Base-by-base conservation (phyloP, 2,888 invertebrate genomes). In the Megamerina dolium region DNA sequence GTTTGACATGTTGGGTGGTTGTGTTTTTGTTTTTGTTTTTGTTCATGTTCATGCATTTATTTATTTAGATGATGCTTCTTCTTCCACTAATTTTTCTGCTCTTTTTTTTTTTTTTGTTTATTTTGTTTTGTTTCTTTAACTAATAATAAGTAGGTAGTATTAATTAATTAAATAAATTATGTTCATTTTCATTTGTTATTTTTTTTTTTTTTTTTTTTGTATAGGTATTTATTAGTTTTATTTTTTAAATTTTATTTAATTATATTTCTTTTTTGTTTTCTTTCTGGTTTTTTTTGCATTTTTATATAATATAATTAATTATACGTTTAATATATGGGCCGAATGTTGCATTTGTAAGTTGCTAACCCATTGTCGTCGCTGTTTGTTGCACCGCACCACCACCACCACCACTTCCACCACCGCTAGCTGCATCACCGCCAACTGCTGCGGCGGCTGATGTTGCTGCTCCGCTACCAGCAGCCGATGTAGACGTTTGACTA, bases 321-420 rank as follows among this genome's bases (percentile, higher is more conserved):
- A 38, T 46, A 40, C 40, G 31, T 41, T 20, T 20, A 35, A 19
- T 26, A 12, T 8, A 13, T 37, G 21, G 6, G 6, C 10, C 6
- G 6, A 23, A 23, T 38, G 16, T 14, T 23, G 32, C 43, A 44
- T 2, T n/a, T 27, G 36, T 45, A 56, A 50, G 54, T 54, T 55
- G 66, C 66, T 64, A 66, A 66, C 66, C 66, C 64, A 66, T 61
- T 60, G 66, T 63, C 57, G 66, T 60, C 59, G 64, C 58, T 57
- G 63, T 55, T 52, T 54, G 57, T 48, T 43, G 50, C 48, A 50
- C 47, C 41, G 48, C 41, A 12, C 20, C 29, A 27, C 14, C 14
- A 34, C 34, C 33, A 30, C 21, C 37, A 45, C 45, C 40, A 43
- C 30, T 31, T 36, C 51, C 31, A 23, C 37, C 50, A 45, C 43